Percentiles rank a stretch among this genome's conserved stretches.
phyloP scores from a whole-genome alignment of 2,888 invertebrate species.

The Diaphora mendica region DNA sequence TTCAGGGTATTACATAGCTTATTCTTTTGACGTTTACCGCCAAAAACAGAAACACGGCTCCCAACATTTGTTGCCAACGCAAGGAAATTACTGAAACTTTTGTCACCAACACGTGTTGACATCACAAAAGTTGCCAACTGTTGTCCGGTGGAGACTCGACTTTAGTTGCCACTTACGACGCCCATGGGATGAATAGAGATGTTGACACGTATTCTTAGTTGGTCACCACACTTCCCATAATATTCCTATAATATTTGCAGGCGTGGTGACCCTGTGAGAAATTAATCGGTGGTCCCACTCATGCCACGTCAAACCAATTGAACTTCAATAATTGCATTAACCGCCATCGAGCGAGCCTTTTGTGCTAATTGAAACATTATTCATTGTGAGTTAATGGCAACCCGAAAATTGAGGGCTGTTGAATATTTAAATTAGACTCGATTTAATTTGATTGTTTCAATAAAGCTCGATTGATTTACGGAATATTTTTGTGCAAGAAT shows the following conservation, averaged over 20 bases:
- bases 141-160: no score
- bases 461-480: conserved; percentile 17
- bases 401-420: conserved; percentile 35
- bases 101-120: no score
- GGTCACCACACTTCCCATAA: neutral
- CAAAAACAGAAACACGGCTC: no score
- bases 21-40: no score
- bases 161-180: no score
- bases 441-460: conserved; percentile 16
- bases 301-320: conserved; percentile 58
- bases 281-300: conserved; percentile 58
- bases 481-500: conserved; percentile 5
- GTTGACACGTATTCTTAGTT: no score
- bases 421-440: conserved; percentile 42
- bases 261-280: conserved; percentile 29
- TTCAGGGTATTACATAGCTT: no score
- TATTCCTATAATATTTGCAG: neutral
- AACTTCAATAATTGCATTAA: conserved; percentile 69
- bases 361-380: conserved; percentile 56
- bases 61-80: no score
- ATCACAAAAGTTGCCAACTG: no score
- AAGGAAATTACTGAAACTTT: no score
- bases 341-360: conserved; percentile 55
- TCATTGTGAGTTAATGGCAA: conserved; percentile 32
- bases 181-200: no score